Conservation (phyloP, 92 coral and sea anemone species). For the Paragorgia papillata region DNA sequence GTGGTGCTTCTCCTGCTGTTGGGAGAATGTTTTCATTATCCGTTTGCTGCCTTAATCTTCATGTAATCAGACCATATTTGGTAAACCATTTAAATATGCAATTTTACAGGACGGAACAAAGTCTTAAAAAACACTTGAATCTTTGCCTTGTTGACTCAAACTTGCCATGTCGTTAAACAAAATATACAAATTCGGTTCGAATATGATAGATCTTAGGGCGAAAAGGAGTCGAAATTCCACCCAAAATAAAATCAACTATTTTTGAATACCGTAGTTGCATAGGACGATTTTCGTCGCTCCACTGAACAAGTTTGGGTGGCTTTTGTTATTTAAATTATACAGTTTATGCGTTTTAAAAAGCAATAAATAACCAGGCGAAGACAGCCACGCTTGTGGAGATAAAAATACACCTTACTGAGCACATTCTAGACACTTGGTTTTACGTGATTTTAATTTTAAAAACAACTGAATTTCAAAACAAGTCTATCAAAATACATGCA, state of each 20-base stretch:
- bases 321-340: conserved; percentile 29
- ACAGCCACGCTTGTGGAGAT: background rate
- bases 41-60: conserved; percentile 12
- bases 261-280: conserved; percentile 37
- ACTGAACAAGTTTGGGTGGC: background rate
- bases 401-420: background rate
- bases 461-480: too few relatives aligned
- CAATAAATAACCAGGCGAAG: background rate
- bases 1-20: conserved; percentile 15
- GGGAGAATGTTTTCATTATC: conserved; percentile 20
- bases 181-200: background rate
- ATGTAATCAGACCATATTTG: conserved; percentile 26
- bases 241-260: background rate
- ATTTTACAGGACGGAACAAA: background rate
- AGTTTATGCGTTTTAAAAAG: background rate
- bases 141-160: background rate
- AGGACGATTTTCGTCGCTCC: background rate
- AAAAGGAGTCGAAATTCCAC: background rate
- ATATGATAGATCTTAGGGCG: background rate
- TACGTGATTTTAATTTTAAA: too few relatives aligned
- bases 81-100: conserved; percentile 36
- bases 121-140: background rate
- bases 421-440: too few relatives aligned
- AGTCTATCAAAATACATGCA: too few relatives aligned
- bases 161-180: background rate